Evolutionary conservation across 2,888 invertebrate genomes (phyloP).

Genomic region (Entomobrya proxima): DNA sequence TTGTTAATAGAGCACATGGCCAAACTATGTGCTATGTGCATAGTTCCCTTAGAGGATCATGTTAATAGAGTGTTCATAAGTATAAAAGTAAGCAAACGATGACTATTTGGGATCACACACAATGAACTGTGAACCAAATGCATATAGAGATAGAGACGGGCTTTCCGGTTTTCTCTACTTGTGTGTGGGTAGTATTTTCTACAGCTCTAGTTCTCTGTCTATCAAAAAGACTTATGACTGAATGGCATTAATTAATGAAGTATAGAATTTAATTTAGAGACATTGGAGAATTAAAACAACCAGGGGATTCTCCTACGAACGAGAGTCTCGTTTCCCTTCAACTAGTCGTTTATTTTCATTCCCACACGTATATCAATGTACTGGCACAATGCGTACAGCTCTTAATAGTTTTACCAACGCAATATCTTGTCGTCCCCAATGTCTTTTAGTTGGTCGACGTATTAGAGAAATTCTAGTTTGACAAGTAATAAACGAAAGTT

Average conservation of each 20-base stretch:
- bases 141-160: background rate
- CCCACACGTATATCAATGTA: slow-evolving; percentile 39
- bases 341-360: slow-evolving; percentile 56
- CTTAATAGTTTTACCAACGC: background rate
- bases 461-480: background rate
- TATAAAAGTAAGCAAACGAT: slow-evolving; percentile 61
- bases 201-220: background rate
- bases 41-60: slow-evolving; percentile 57
- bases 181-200: slow-evolving; percentile 29
- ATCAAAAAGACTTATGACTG: slow-evolving; percentile 70
- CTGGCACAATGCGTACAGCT: background rate
- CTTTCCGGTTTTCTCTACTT: background rate
- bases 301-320: slow-evolving; percentile 70
- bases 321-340: slow-evolving; percentile 63
- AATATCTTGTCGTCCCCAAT: background rate
- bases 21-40: background rate
- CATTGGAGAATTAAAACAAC: slow-evolving; percentile 74
- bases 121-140: slow-evolving; percentile 33
- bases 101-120: slow-evolving; percentile 45
- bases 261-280: slow-evolving; percentile 76
- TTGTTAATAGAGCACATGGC: slow-evolving; percentile 53
- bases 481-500: background rate
- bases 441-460: background rate
- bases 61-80: slow-evolving; percentile 65
- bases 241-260: slow-evolving; percentile 76